Percentiles rank a stretch among this genome's conserved stretches.
These are phyloP conservation scores for Fragum sueziense DNA, from an alignment of 2,888 invertebrate species.

Conservation along the genomic window DNA sequence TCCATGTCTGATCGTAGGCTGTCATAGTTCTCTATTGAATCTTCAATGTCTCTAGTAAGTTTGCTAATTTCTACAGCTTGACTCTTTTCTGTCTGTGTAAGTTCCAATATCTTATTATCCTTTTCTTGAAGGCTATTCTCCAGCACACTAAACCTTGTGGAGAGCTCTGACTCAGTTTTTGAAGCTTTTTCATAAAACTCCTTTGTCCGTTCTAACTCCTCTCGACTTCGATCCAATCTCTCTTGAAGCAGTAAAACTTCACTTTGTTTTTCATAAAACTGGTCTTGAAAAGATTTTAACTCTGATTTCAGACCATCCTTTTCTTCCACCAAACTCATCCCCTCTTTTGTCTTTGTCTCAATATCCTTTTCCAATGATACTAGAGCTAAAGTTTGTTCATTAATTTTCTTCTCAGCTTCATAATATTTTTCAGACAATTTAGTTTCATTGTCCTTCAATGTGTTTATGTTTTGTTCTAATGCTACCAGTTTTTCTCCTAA, in stretches of 20 bases:
- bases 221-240: conserved; percentile 41
- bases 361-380: conserved; percentile 49
- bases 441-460: conserved; percentile 35
- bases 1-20: conserved; percentile 45
- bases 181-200: conserved; percentile 53
- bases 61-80: conserved; percentile 54
- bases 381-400: conserved; percentile 29
- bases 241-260: conserved; percentile 50
- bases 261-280: conserved; percentile 60
- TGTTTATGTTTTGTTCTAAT: conserved; percentile 18
- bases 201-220: conserved; percentile 54
- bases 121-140: conserved; percentile 52
- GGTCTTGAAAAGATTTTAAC: conserved; percentile 41
- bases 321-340: conserved; percentile 25
- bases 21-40: conserved; percentile 33
- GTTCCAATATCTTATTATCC: conserved; percentile 46
- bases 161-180: conserved; percentile 58
- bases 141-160: conserved; percentile 47
- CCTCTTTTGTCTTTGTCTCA: conserved; percentile 39
- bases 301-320: conserved; percentile 33
- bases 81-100: conserved; percentile 50
- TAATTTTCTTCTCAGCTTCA: conserved; percentile 45
- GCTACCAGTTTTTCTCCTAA: conserved; percentile 35
- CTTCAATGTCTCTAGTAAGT: conserved; percentile 44
- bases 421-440: conserved; percentile 36